Percentiles rank a stretch among this genome's conserved stretches.
Evolutionary conservation across 2,797 vertebrate species (phyloP).

Genomic region (Mormyrus hasselquistii): DNA sequence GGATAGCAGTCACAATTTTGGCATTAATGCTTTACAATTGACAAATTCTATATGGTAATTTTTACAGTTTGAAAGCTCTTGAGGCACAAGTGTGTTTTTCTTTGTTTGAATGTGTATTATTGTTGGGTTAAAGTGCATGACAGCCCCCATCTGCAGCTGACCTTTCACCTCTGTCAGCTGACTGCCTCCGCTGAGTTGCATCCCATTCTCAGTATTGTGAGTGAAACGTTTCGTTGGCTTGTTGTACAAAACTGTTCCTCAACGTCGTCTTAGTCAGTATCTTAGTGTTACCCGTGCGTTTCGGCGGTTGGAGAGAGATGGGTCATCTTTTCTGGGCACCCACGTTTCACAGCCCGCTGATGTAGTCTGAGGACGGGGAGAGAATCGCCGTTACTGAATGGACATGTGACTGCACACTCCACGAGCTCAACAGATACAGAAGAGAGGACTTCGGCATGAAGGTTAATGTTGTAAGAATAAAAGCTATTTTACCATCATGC

Average conservation of each 20-base stretch:
- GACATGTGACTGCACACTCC: conserved; percentile 40
- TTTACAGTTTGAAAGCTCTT: conserved; percentile 23
- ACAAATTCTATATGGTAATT: conserved; percentile 23
- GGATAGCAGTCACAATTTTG: background rate
- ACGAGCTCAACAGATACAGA: conserved; percentile 44
- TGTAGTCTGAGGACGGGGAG: conserved; percentile 43
- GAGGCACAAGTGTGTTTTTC: conserved; percentile 43
- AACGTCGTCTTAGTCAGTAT: conserved; percentile 62
- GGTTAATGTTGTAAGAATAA: conserved; percentile 79
- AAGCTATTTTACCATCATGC: conserved; percentile 80
- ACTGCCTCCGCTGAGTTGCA: conserved; percentile 65
- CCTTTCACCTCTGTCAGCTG: conserved; percentile 63
- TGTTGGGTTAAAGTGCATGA: conserved; percentile 65
- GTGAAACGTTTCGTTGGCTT: conserved; percentile 67
- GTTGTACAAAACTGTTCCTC: conserved; percentile 62
- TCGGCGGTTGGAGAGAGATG: conserved; percentile 58
- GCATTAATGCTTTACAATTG: background rate
- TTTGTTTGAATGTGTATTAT: conserved; percentile 42
- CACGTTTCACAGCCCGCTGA: conserved; percentile 50
- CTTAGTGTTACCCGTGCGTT: conserved; percentile 66
- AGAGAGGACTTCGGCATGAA: conserved; percentile 69
- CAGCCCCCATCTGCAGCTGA: conserved; percentile 50
- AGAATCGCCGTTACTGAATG: conserved; percentile 21
- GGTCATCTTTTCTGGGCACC: conserved; percentile 47
- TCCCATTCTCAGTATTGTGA: conserved; percentile 64